These are phyloP conservation scores for Rhynchopsitta pachyrhyncha DNA, from an alignment of 2,113 vertebrate genomes.

Conservation along the genomic window DNA sequence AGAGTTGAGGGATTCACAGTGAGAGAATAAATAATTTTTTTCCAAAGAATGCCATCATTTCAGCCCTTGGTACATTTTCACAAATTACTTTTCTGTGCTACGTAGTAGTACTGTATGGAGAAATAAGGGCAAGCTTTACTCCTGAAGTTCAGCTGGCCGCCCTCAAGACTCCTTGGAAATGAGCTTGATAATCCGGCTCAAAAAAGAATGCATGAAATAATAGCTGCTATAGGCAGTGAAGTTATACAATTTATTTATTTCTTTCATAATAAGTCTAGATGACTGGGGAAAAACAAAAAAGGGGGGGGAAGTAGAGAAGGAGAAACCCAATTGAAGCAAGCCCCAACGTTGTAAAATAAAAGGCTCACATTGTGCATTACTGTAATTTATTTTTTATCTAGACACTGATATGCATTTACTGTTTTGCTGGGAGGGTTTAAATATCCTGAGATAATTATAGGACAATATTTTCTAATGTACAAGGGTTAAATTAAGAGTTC, in stretches of 20 bases:
- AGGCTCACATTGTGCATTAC: not conserved
- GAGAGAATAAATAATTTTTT: not conserved
- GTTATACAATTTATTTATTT: slow-evolving; percentile 58
- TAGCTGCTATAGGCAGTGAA: slow-evolving; percentile 7
- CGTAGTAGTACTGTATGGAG: not conserved
- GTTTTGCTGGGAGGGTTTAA: slow-evolving; percentile 47
- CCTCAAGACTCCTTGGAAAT: slow-evolving; percentile 26
- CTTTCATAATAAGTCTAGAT: not conserved
- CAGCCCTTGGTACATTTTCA: not conserved
- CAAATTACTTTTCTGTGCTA: not conserved
- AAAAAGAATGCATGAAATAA: slow-evolving; percentile 31
- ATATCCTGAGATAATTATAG: slow-evolving; percentile 58
- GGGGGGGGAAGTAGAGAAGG: no score
- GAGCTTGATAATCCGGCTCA: not conserved
- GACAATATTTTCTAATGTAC: slow-evolving; percentile 36
- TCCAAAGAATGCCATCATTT: not conserved
- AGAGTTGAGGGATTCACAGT: not conserved
- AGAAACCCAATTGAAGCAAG: not conserved
- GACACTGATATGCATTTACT: slow-evolving; percentile 1
- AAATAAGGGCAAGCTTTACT: slow-evolving; percentile 8
- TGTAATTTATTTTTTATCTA: slow-evolving; percentile 46
- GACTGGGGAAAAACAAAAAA: not conserved
- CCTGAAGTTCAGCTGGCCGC: not conserved
- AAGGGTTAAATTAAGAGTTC: slow-evolving; percentile 55
- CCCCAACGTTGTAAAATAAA: not conserved